These are phyloP conservation scores for Glyphotaelius pellucidus DNA, from an alignment of 2,888 invertebrate genomes.

Conservation along the genomic window DNA sequence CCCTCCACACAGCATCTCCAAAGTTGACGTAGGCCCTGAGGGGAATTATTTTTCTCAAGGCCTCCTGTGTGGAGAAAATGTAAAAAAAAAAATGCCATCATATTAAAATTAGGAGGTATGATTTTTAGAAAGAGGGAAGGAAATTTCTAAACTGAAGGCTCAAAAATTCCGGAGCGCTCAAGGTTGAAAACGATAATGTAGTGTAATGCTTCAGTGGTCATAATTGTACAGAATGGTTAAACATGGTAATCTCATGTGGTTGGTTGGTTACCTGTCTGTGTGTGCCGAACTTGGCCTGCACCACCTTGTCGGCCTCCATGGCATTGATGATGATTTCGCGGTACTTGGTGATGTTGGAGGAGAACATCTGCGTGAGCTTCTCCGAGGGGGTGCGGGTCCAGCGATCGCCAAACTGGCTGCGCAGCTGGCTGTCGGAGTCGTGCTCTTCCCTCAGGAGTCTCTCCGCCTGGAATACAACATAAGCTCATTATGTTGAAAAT, in stretches of 20 bases:
- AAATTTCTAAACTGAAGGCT: no score
- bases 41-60: no score
- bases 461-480: conserved; percentile 78
- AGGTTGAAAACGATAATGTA: no score
- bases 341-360: conserved; percentile 94
- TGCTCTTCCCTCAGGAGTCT: conserved; percentile 93
- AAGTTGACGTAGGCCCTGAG: no score
- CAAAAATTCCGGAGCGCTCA: no score
- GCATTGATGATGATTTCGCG: conserved; percentile 95
- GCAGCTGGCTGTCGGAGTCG: conserved; percentile 91
- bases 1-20: no score
- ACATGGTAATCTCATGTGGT: not conserved
- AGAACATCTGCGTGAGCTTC: conserved; percentile 92
- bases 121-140: no score
- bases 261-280: conserved; percentile 77
- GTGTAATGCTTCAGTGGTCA: no score
- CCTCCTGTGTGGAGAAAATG: no score
- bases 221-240: not conserved
- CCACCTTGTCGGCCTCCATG: conserved; percentile 87
- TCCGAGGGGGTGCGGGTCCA: conserved; percentile 95
- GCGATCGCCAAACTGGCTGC: conserved; percentile 92
- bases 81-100: no score
- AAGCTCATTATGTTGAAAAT: no score
- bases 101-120: no score
- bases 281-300: conserved; percentile 89